Evolutionary conservation across 2,797 vertebrate species (phyloP).

Genomic region (Morus bassanus): DNA sequence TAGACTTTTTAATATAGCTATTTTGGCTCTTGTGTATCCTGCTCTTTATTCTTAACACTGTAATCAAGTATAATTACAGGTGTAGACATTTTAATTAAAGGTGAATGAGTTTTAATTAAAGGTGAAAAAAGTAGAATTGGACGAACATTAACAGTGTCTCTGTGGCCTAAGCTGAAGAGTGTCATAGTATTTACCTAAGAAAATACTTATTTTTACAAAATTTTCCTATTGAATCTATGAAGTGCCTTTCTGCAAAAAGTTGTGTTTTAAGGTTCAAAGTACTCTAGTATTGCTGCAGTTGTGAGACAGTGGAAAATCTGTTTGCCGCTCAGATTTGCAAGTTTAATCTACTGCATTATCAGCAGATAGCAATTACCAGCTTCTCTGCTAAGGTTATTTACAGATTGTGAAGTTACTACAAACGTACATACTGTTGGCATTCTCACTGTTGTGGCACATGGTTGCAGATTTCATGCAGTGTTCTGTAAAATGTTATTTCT

Average conservation of each 20-base stretch:
- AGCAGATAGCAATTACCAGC: background rate
- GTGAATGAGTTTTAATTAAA: slow-evolving; percentile 67
- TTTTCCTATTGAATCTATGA: background rate
- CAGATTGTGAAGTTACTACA: background rate
- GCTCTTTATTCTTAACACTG: slow-evolving; percentile 57
- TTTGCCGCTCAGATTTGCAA: background rate
- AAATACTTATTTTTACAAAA: background rate
- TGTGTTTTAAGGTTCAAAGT: background rate
- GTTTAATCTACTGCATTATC: background rate
- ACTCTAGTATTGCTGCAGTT: background rate
- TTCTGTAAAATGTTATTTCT: background rate
- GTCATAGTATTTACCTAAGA: background rate
- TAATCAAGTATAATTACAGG: slow-evolving; percentile 67
- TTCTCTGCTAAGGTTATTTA: background rate
- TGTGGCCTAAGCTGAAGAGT: background rate
- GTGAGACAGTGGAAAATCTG: background rate
- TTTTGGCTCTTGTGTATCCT: slow-evolving; percentile 52
- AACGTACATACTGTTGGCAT: background rate
- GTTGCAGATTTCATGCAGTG: background rate
- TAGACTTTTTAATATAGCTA: slow-evolving; percentile 59
- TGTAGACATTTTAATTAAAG: slow-evolving; percentile 69
- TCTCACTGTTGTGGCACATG: background rate
- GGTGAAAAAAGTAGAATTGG: slow-evolving; percentile 57
- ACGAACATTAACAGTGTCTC: slow-evolving; percentile 30
- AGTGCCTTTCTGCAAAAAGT: background rate